phyloP scores from a whole-genome alignment of 2,113 vertebrate species.

The Megaleporinus macrocephalus region DNA sequence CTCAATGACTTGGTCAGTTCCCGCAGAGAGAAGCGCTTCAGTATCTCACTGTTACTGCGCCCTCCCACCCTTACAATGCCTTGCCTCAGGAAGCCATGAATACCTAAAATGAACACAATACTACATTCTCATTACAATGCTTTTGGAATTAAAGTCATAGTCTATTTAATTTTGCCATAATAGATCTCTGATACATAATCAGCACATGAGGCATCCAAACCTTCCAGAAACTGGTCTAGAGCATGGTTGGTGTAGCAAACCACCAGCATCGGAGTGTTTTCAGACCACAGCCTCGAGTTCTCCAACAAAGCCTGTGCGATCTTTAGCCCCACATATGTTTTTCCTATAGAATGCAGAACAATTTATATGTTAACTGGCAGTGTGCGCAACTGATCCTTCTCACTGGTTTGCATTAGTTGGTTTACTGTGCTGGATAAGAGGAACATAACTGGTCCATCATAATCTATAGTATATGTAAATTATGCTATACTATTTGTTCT shows the following conservation, averaged over 20 bases:
- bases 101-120: conserved; percentile 73
- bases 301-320: conserved; percentile 86
- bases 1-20: conserved; percentile 73
- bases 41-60: conserved; percentile 85
- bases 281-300: conserved; percentile 77
- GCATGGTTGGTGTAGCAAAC: conserved; percentile 98
- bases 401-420: too few relatives aligned
- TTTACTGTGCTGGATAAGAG: too few relatives aligned
- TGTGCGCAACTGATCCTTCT: background rate
- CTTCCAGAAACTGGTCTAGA: conserved; percentile 98
- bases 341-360: conserved; percentile 82
- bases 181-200: too few relatives aligned
- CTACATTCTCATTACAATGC: too few relatives aligned
- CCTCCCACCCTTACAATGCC: conserved; percentile 91
- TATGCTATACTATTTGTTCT: too few relatives aligned
- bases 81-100: conserved; percentile 75
- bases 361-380: background rate
- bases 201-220: conserved; percentile 66
- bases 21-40: conserved; percentile 84
- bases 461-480: too few relatives aligned
- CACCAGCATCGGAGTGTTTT: conserved; percentile 81
- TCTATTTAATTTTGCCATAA: too few relatives aligned
- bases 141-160: too few relatives aligned
- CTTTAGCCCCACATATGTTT: conserved; percentile 93
- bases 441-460: too few relatives aligned